A percentile compares a stretch with the other conserved stretches of the same genome.
phyloP scores from a whole-genome alignment of 1,140 invertebrate genomes.

The Tigriopus japonicus region DNA sequence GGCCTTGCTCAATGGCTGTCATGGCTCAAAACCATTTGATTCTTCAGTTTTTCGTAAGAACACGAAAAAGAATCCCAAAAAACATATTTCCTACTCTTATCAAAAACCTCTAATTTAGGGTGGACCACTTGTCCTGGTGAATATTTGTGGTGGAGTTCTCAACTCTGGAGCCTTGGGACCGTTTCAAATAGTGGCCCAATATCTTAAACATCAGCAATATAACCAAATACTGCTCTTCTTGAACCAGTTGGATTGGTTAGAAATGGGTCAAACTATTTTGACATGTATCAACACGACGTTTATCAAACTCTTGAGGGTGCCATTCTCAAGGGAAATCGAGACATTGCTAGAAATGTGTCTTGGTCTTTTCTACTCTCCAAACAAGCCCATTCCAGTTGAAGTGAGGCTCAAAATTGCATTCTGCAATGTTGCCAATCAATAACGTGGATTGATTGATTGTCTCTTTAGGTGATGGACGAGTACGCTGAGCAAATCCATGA shows the following conservation, averaged over 20 bases:
- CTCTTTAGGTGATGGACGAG: background rate
- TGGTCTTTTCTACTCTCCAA: background rate
- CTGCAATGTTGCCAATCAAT: background rate
- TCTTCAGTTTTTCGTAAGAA: too few species aligned
- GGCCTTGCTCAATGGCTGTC: too few species aligned
- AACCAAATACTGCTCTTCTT: background rate
- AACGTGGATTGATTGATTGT: background rate
- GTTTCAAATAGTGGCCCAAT: background rate
- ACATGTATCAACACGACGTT: background rate
- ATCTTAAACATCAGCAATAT: background rate
- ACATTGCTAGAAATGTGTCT: background rate
- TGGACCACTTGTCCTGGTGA: background rate
- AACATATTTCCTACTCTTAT: too few species aligned
- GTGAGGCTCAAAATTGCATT: background rate
- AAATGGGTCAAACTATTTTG: background rate
- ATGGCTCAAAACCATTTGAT: too few species aligned
- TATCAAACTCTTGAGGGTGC: background rate
- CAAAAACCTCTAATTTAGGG: background rate
- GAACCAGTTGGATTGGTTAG: background rate
- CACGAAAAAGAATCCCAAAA: too few species aligned
- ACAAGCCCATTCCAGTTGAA: background rate
- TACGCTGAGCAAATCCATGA: slow-evolving; percentile 10
- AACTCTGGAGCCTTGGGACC: background rate
- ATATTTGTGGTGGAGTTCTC: background rate
- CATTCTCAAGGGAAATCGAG: background rate